Percentiles rank a stretch among this genome's conserved stretches.
phyloP scores from a whole-genome alignment of 2,888 invertebrate genomes.

The Mongoloraphidia duomilia region DNA sequence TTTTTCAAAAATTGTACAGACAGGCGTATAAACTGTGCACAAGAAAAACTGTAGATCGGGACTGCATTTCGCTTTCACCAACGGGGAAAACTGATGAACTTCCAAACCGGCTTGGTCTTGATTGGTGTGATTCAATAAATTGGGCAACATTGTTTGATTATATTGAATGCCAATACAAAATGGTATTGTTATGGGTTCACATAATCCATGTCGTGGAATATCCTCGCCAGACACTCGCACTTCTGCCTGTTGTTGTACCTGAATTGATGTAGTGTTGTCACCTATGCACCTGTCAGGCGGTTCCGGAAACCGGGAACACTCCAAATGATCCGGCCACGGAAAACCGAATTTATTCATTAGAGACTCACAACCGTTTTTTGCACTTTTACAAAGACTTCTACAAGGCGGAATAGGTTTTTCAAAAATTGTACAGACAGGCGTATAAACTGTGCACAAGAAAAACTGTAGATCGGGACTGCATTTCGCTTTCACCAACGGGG shows the following conservation, averaged over 20 bases:
- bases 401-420: slow-evolving; percentile 85
- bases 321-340: slow-evolving; percentile 78
- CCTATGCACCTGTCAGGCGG: slow-evolving; percentile 63
- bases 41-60: slow-evolving; percentile 88
- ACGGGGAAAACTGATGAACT: slow-evolving; percentile 82
- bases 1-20: slow-evolving; percentile 83
- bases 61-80: slow-evolving; percentile 90
- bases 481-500: slow-evolving; percentile 83
- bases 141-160: slow-evolving; percentile 94
- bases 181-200: slow-evolving; percentile 87
- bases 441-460: slow-evolving; percentile 90
- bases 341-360: slow-evolving; percentile 77
- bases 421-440: slow-evolving; percentile 90
- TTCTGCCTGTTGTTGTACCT: slow-evolving; percentile 3
- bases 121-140: slow-evolving; percentile 77
- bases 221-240: slow-evolving; percentile 17
- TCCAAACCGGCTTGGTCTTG: slow-evolving; percentile 91
- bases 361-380: slow-evolving; percentile 68
- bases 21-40: slow-evolving; percentile 89
- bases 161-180: slow-evolving; percentile 86
- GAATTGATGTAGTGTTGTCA: slow-evolving; percentile 54
- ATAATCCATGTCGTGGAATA: slow-evolving; percentile 66
- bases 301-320: slow-evolving; percentile 75
- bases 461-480: slow-evolving; percentile 90
- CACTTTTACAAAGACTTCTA: slow-evolving; percentile 76